These are phyloP conservation scores for Cryptocephalus primarius DNA, from an alignment of 2,888 invertebrate genomes.

Conservation along the genomic window DNA sequence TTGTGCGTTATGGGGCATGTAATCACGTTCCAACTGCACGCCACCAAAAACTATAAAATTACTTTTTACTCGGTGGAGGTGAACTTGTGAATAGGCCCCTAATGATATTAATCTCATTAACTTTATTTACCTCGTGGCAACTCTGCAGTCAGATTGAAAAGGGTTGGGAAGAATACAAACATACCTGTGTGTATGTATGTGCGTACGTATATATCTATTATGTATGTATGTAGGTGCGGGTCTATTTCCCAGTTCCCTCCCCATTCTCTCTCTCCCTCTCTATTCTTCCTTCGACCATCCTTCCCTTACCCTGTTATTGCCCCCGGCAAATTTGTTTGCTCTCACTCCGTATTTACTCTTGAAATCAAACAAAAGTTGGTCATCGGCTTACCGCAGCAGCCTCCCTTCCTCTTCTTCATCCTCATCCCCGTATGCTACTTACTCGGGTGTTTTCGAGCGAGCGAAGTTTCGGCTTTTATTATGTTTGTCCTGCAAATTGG, in stretches of 20 bases:
- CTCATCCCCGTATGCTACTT: slow-evolving; percentile 2
- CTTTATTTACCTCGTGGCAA: too few species aligned
- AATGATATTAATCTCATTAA: too few species aligned
- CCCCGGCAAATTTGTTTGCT: slow-evolving; percentile 14
- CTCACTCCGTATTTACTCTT: slow-evolving; percentile 13
- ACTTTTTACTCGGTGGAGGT: too few species aligned
- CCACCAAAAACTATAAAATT: too few species aligned
- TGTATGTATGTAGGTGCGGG: background rate
- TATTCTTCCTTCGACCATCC: background rate
- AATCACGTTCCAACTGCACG: too few species aligned
- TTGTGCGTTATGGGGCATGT: too few species aligned
- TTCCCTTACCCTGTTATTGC: slow-evolving; percentile 8
- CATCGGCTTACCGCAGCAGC: slow-evolving; percentile 10
- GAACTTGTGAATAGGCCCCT: too few species aligned
- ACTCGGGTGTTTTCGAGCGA: background rate
- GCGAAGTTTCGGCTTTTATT: slow-evolving; percentile 13
- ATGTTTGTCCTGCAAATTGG: slow-evolving; percentile 16
- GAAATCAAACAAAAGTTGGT: slow-evolving; percentile 17
- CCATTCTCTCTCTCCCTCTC: background rate
- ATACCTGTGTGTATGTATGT: background rate
- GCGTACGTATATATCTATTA: background rate
- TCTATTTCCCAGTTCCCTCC: background rate
- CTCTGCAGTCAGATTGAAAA: too few species aligned
- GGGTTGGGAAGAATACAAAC: too few species aligned
- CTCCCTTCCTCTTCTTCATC: slow-evolving; percentile 5